These are phyloP conservation scores for Gasteruption jaculator DNA, from an alignment of 2,888 invertebrate genomes.

Conservation along the genomic window DNA sequence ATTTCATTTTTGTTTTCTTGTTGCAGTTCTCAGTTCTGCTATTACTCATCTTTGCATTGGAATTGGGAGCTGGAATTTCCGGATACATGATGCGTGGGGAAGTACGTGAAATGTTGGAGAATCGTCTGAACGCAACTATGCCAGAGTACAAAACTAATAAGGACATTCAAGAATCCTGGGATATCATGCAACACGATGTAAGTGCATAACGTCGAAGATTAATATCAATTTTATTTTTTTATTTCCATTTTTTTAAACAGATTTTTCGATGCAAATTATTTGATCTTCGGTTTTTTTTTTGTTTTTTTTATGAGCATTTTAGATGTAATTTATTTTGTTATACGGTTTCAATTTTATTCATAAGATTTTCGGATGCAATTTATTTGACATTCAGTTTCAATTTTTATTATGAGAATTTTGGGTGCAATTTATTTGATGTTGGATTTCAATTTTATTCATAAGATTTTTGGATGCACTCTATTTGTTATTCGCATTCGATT, in stretches of 20 bases:
- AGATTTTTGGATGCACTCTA: too few species aligned
- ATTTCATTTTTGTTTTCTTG: too few species aligned
- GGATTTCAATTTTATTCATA: too few species aligned
- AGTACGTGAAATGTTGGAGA: conserved; percentile 64
- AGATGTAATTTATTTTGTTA: too few species aligned
- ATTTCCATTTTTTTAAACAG: too few species aligned
- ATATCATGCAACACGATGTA: conserved; percentile 83
- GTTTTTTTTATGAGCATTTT: conserved; percentile 2
- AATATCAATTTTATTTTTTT: conserved; percentile 7
- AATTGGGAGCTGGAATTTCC: conserved; percentile 80
- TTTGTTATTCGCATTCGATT: too few species aligned
- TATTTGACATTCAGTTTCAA: too few species aligned
- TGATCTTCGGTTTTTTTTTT: not conserved
- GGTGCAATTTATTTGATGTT: too few species aligned
- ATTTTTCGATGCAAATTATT: conserved; percentile 1
- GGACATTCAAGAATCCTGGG: conserved; percentile 71
- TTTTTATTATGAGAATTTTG: too few species aligned
- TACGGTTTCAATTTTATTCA: too few species aligned
- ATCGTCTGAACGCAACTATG: conserved; percentile 70
- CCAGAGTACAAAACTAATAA: conserved; percentile 62
- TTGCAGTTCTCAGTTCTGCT: conserved; percentile 73
- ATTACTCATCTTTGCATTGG: conserved; percentile 74
- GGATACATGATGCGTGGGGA: conserved; percentile 73
- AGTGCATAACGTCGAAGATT: too few species aligned
- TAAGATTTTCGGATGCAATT: too few species aligned